Base-by-base conservation (phyloP, 1,140 invertebrate species). In the Belonocnema kinseyi region DNA sequence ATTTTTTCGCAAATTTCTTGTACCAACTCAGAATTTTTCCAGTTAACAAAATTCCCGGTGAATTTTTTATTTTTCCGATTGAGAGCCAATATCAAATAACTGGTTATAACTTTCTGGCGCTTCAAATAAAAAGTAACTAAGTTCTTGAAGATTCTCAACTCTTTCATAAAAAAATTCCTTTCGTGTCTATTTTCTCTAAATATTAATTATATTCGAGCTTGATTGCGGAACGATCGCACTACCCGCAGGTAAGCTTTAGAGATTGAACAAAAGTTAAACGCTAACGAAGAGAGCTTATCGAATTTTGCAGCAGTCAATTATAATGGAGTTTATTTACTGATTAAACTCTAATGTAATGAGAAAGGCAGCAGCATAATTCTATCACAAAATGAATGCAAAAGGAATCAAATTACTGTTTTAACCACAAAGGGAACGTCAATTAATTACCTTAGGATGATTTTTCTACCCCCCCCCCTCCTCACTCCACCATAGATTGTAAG, bases 231-330 rank as follows among this genome's bases (percentile, higher is more conserved):
- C 11, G 13, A 54, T 54, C 16, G n/a, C 8, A n/a, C 53, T 10
- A 19, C 53, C 8, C 53, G 17, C 53, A 54, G 53, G 53, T 10
- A 10, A 56, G 54, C 17, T 56, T 19, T 10, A 21, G 5, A 56
- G 21, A 13, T 56, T 56, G 8, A 56, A 56, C 54, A 56, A 21
- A 56, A 56, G 8, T 19, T 56, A 12, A 3, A 11, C 21, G 40
- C 40, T 46, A 46, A 54, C 17, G 17, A n/a, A 54, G 53, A 17
- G 17, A n/a, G 54, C 54, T 56, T 56, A 56, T 56, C 54, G 19
- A 56, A 56, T 56, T 21, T 56, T 56, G 54, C 54, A 56, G 54
- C 17, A 19, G 8, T 56, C 17, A 56, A 56, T 56, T 56, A 56
- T 56, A 56, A 19, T 19, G 10, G 54, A 19, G 4, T 56, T 12